Evolutionary conservation across 2,113 vertebrate genomes (phyloP), one percentile per base, ranked within the genome.

Genomic region (Oncorhynchus kisutch): DNA sequence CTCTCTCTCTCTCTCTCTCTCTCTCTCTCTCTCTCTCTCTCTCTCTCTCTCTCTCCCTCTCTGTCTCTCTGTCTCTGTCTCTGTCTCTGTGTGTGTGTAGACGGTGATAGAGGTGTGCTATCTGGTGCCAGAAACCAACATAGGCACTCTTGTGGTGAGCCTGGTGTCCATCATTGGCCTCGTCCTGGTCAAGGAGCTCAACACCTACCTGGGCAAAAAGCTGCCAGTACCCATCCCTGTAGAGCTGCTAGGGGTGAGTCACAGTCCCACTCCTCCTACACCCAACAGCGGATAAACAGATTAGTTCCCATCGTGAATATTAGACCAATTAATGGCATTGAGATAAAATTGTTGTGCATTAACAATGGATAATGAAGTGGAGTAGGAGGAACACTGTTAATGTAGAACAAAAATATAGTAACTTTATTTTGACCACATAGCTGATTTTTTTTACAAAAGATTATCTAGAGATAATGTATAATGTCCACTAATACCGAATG

Each of bases 151-250:
- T 70, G 90, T 99, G 78, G 95, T 95, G 0, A 94, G 95, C 3
- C 48, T 94, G 3, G 92, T 98, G 11, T 70, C 96, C 11, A 95
- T 95, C 6, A 16, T 94, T 1, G 75, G 82, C 16, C 94, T 99
- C 20, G 80, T 95, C 8, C 4, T 90, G 0, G 91, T 94, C 20
- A 99, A 99, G 82, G 87, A 96, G 79, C 54, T 99, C 72, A 99
- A 95, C 69, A 79, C 92, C 39, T 94, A 88, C 71, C 81, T 96
- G 6, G 85, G 79, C 0, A 86, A 88, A 59, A 94, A 91, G 71
- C 76, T 99, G 13, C 96, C 95, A 5, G 73, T 98, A 73, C 96
- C 97, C 0, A 91, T 99, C 57, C 98, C 98, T 0, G 94, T 96
- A 9, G 98, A 99, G 77, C 94, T 99, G 31, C 54, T 99, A 48